These are phyloP conservation scores for Aphaenogaster ashmeadi DNA, from an alignment of 1,140 invertebrate species.

Conservation along the genomic window DNA sequence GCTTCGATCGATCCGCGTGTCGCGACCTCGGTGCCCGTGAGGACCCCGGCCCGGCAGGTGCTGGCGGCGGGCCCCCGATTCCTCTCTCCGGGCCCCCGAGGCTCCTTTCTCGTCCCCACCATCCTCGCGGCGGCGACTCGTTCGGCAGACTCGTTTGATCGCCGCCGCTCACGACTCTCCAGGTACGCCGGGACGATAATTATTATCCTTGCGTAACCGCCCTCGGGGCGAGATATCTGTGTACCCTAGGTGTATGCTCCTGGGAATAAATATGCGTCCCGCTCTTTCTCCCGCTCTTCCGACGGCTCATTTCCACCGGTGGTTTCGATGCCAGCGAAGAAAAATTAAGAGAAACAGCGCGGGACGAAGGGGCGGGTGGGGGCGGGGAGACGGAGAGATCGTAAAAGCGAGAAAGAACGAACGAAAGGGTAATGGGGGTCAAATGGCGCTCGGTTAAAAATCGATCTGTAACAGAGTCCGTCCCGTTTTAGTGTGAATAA, in stretches of 20 bases:
- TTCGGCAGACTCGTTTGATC: constrained; percentile 78
- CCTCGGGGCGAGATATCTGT: constrained; percentile 72
- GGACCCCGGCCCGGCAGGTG: constrained; percentile 66
- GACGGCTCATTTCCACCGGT: constrained; percentile 24
- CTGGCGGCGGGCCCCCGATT: constrained; percentile 57
- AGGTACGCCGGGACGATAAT: constrained; percentile 75
- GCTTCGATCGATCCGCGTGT: constrained; percentile 60
- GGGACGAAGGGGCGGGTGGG: not conserved
- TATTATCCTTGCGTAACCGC: constrained; percentile 79
- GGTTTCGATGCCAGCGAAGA: constrained; percentile 35
- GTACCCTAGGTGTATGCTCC: constrained; percentile 58
- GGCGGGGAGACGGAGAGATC: not conserved
- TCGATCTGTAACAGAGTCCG: constrained; percentile 29
- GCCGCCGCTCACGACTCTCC: constrained; percentile 73
- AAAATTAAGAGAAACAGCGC: constrained; percentile 53
- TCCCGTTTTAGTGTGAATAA: not conserved
- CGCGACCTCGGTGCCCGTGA: constrained; percentile 65
- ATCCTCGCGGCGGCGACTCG: constrained; percentile 63
- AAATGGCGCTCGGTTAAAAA: constrained; percentile 32
- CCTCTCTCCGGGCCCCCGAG: constrained; percentile 25
- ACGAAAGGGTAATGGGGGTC: constrained; percentile 57
- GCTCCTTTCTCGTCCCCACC: constrained; percentile 58
- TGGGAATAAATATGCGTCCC: constrained; percentile 69
- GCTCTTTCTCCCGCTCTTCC: constrained; percentile 43
- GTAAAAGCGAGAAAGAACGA: constrained; percentile 39